Percentiles rank a stretch among this genome's conserved stretches.
These are phyloP conservation scores for Clarias gariepinus DNA, from an alignment of 2,113 vertebrate genomes.

Conservation along the genomic window DNA sequence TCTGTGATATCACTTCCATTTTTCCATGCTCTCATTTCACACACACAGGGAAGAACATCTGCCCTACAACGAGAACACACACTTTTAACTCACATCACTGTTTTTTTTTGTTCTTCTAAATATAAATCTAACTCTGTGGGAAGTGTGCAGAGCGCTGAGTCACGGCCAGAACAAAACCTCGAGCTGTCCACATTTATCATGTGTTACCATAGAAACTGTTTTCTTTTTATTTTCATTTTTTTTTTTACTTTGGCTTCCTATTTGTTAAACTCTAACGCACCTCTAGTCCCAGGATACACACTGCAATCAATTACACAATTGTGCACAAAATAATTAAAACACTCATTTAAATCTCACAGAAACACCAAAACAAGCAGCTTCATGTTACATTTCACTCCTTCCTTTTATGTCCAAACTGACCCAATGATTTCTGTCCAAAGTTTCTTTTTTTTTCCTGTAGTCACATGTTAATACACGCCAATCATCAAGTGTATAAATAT, in stretches of 20 bases:
- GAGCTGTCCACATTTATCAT: neutral
- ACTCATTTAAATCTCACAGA: neutral
- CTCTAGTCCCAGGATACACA: neutral
- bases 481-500: neutral
- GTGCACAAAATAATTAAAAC: neutral
- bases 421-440: neutral
- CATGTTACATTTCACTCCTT: neutral
- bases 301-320: neutral
- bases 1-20: slow-evolving; percentile 42
- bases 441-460: neutral
- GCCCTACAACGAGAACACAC: slow-evolving; percentile 15
- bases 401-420: neutral
- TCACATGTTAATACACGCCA: neutral
- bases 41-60: slow-evolving; percentile 41
- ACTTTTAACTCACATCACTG: neutral
- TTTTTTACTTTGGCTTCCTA: neutral
- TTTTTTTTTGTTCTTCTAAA: neutral
- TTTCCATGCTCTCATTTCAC: slow-evolving; percentile 39
- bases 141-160: neutral
- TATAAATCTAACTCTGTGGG: neutral
- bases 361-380: neutral
- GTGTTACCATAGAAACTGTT: neutral
- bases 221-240: neutral
- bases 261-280: neutral
- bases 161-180: neutral